Base-by-base conservation (phyloP, 2,888 invertebrate genomes). In the Acrobasis suavella region DNA sequence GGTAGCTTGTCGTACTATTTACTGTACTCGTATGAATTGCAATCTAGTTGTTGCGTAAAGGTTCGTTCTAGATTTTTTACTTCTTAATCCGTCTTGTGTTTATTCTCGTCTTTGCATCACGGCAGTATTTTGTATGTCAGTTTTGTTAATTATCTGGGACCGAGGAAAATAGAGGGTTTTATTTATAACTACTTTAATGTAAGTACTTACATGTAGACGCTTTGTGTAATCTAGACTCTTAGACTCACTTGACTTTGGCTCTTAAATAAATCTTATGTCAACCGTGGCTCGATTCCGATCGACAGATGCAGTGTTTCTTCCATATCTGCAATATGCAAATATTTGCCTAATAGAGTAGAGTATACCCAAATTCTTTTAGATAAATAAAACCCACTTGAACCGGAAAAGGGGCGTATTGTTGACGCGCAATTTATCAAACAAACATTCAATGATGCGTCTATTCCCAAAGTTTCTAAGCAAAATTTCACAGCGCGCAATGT, bases 331-430 rank as follows among this genome's bases (percentile, higher is more conserved):
- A 7, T 8, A 8, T 32, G 32, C 32, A 32, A 32, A 32, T 32
- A 32, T 32, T 32, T 32, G 5, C 32, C 32, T 7, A 32, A 32
- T 1, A 16, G 9, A 15, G 32, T 32, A 32, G 32, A 32, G 32
- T 1, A 32, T 32, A 32, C 32, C 32, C 32, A 32, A 55, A 55
- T 37, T 37, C 3, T 54, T 49, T 49, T 7, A 37, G 9, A 17
- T n/a, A 50, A 14, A 8, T 14, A 58, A 9, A 50, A 63, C 39
- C 60, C 51, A 64, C 56, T 72, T 62, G 50, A 65, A 80, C 80
- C 78, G 82, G 78, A 82, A 84, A 32, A 82, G 70, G 82, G 88
- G 89, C 87, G 87, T 89, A 83, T 84, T 91, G 83, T 91, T 89
- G 86, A 79, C 78, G 77, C 67, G 76, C 83, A 78, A 88, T 89